Conservation (phyloP, 23 tunicate genomes). For the Ascidia mentula region DNA sequence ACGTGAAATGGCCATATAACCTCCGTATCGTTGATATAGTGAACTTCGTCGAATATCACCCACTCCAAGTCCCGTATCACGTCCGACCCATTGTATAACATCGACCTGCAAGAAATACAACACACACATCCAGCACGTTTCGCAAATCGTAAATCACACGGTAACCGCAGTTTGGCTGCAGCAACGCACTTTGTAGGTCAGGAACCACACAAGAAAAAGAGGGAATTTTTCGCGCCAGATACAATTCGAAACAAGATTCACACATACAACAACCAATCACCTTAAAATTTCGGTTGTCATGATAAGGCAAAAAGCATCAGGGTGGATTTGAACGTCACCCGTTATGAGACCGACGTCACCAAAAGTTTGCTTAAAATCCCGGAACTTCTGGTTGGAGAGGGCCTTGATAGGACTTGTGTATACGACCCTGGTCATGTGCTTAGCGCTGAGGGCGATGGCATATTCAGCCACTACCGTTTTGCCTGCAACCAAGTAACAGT, state of each 20-base stretch:
- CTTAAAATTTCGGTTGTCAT: slow-evolving; percentile 99
- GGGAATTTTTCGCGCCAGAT: too few relatives aligned
- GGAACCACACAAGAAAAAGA: too few relatives aligned
- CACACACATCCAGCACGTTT: too few relatives aligned
- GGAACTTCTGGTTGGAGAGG: slow-evolving; percentile 93
- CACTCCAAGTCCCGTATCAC: slow-evolving; percentile 95
- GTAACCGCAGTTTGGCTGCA: too few relatives aligned
- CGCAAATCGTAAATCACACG: too few relatives aligned
- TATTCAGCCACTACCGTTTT: slow-evolving; percentile 98
- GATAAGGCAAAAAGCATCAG: slow-evolving; percentile 90
- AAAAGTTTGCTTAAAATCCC: slow-evolving; percentile 94
- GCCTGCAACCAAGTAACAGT: slow-evolving; percentile 23
- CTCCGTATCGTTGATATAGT: slow-evolving; percentile 97
- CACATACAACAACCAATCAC: slow-evolving; percentile 5
- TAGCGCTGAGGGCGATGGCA: slow-evolving; percentile 87
- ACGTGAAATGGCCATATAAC: slow-evolving; percentile 3
- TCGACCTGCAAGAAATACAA: slow-evolving; percentile 84
- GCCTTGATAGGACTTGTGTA: slow-evolving; percentile 99
- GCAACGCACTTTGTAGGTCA: too few relatives aligned
- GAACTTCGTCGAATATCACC: slow-evolving; percentile 99
- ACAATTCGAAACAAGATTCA: too few relatives aligned
- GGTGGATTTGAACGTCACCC: slow-evolving; percentile 94
- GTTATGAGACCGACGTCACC: slow-evolving; percentile 91
- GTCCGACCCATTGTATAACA: slow-evolving; percentile 97
- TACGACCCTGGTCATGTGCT: slow-evolving; percentile 95